A percentile compares a stretch with the other conserved stretches of the same genome.
phyloP scores from a whole-genome alignment of 2,797 vertebrate species.

The Hipposideros larvatus region DNA sequence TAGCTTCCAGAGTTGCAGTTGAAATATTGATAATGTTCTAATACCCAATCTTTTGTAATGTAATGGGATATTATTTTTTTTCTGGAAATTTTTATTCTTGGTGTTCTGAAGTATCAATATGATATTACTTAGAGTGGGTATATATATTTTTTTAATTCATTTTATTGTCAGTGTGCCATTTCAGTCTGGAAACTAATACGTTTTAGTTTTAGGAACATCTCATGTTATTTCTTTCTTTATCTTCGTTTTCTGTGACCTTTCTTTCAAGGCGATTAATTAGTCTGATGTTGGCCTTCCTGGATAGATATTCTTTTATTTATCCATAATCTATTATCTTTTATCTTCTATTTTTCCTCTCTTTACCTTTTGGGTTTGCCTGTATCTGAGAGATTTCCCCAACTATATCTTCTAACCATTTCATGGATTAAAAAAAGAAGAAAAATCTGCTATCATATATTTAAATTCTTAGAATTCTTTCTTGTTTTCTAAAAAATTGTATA shows the following conservation, averaged over 20 bases:
- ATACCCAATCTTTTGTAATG: background rate
- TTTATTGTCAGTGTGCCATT: background rate
- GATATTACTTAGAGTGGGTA: background rate
- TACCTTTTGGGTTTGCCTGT: background rate
- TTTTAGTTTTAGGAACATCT: background rate
- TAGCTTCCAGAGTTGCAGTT: background rate
- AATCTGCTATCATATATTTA: background rate
- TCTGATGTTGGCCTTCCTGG: background rate
- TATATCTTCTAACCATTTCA: background rate
- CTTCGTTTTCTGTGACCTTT: constrained; percentile 6
- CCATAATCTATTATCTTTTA: background rate
- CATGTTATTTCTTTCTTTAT: background rate
- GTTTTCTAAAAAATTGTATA: background rate
- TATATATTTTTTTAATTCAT: constrained; percentile 19
- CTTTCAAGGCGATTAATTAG: background rate
- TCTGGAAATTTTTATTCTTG: background rate
- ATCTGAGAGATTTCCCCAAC: background rate
- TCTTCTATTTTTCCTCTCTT: background rate
- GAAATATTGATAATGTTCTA: background rate
- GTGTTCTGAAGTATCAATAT: background rate
- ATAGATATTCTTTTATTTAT: background rate
- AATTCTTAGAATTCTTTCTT: background rate
- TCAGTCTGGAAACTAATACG: background rate
- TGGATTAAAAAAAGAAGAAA: background rate
- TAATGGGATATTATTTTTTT: background rate